Base-by-base conservation (phyloP, 2,888 invertebrate species). In the Dusona sp. region DNA sequence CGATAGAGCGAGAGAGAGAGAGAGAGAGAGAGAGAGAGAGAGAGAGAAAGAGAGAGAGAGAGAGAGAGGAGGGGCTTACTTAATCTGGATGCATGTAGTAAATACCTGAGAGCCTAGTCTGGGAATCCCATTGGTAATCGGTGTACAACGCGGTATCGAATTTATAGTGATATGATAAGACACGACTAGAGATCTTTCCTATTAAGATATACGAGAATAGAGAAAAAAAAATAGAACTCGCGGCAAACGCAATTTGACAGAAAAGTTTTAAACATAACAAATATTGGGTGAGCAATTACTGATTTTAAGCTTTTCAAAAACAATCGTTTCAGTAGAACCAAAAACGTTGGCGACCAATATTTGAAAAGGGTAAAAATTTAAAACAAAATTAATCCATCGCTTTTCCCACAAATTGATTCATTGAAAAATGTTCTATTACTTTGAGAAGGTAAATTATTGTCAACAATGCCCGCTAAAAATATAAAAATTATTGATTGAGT, bases 61-160 rank as follows among this genome's bases (percentile, higher is more conserved):
- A 67, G 25, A 68, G 42, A 25, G 79, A 33, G 45, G 42, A 70
- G 77, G 86, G 86, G 81, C 74, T 84, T 84, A 86, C 81, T 86
- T 86, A 86, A 86, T 83, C 86, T 74, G 86, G 80, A 86, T 73
- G 68, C 79, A 84, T 86, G 86, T 81, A 81, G 86, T 86, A 86
- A 86, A 86, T 84, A 86, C 84, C 84, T 86, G 84, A 73, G 86
- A 86, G 83, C 79, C 86, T 77, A 79, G 72, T 25, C 22, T 22
- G 67, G 77, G 51, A 74, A 78, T 79, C 86, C 86, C 82, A 81
- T 84, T 78, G 84, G 86, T 79, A 84, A 84, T 86, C 81, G 42
- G 45, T 36, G 73, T 64, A 45, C 81, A 84, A 65, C 68, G 16
- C 61, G 68, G 57, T 68, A 83, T 84, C 86, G 84, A 86, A 79